phyloP scores from a whole-genome alignment of 2,888 invertebrate genomes.

The Apotomis capreana region DNA sequence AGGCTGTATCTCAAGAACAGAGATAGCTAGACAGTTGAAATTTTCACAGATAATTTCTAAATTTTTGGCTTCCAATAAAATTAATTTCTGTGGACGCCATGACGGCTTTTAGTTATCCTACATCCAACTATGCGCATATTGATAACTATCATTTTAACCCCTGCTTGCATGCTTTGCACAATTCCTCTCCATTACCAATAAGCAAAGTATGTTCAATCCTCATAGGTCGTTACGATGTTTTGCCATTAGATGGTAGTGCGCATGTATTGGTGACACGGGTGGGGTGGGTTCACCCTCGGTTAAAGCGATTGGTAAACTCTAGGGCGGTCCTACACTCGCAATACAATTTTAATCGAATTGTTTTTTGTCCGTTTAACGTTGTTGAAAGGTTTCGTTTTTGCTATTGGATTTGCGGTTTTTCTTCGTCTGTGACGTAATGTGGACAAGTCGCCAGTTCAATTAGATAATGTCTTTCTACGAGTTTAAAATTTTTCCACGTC shows the following conservation, averaged over 20 bases:
- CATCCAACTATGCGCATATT: slow-evolving; percentile 24
- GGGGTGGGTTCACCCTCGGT: slow-evolving; percentile 57
- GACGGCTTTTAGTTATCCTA: slow-evolving; percentile 15
- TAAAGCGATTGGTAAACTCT: slow-evolving; percentile 67
- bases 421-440: slow-evolving; percentile 14
- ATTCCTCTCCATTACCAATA: background rate
- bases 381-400: slow-evolving; percentile 13
- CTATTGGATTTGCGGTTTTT: slow-evolving; percentile 5
- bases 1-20: too few species aligned
- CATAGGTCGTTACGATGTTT: slow-evolving; percentile 3
- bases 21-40: too few species aligned
- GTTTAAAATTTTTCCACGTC: background rate
- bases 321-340: slow-evolving; percentile 63
- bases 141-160: slow-evolving; percentile 26
- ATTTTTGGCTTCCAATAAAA: too few species aligned
- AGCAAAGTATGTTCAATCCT: background rate
- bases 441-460: slow-evolving; percentile 3
- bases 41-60: too few species aligned
- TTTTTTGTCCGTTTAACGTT: background rate
- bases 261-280: slow-evolving; percentile 56
- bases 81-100: background rate
- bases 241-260: slow-evolving; percentile 48
- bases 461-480: slow-evolving; percentile 13
- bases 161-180: slow-evolving; percentile 39
- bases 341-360: slow-evolving; percentile 42